Conservation (phyloP, 2,797 vertebrate genomes). For the Kryptolebias ocellatus region DNA sequence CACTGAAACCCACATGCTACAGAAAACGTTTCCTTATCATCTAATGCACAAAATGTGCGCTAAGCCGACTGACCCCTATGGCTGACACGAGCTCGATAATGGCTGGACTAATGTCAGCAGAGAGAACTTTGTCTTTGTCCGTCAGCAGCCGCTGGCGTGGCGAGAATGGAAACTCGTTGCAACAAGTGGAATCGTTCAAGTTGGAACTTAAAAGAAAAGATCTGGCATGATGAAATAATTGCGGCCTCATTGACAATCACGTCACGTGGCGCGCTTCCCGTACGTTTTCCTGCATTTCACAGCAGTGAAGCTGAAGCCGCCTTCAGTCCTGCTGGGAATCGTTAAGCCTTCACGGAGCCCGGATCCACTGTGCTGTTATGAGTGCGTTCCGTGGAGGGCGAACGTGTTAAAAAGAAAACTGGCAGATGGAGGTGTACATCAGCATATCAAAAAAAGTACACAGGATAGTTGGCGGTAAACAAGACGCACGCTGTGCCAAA, state of each 20-base stretch:
- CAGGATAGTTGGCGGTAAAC: slow-evolving; percentile 20
- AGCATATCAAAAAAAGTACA: slow-evolving; percentile 10
- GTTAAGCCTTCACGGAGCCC: slow-evolving; percentile 34
- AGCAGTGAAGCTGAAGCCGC: slow-evolving; percentile 15
- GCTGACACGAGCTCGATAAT: neutral
- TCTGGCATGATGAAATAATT: slow-evolving; percentile 61
- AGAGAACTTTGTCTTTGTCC: slow-evolving; percentile 4
- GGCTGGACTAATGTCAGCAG: neutral
- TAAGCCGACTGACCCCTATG: neutral
- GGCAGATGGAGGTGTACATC: slow-evolving; percentile 5
- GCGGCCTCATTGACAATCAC: slow-evolving; percentile 55
- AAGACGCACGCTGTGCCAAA: slow-evolving; percentile 23
- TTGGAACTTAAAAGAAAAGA: slow-evolving; percentile 45
- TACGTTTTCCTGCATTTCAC: slow-evolving; percentile 26
- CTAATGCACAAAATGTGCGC: neutral
- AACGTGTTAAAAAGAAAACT: slow-evolving; percentile 5
- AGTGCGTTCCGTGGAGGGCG: neutral
- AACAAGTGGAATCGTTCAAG: slow-evolving; percentile 59
- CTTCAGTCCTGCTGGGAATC: slow-evolving; percentile 29
- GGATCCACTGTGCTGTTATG: slow-evolving; percentile 29
- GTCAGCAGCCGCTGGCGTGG: slow-evolving; percentile 12
- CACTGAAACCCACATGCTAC: neutral
- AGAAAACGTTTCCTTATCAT: slow-evolving; percentile 18
- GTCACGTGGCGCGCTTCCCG: slow-evolving; percentile 17
- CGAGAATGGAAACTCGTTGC: slow-evolving; percentile 33